Evolutionary conservation across 30 jellyfish, hydroid and myxozoan species (phyloP).

Genomic region (Chrysaora quinquecirrha): DNA sequence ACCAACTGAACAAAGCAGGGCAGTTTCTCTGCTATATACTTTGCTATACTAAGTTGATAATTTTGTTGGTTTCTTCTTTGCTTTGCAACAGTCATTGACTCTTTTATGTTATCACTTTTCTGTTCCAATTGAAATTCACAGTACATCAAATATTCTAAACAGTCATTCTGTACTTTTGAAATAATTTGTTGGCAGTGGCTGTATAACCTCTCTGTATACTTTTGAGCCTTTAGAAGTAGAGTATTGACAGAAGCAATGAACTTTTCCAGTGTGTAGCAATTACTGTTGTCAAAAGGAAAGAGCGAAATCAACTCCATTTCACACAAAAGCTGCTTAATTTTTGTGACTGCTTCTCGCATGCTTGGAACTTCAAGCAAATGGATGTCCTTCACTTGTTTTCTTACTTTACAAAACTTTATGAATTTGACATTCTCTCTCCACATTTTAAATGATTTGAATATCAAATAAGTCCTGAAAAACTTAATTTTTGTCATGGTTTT

Average conservation of each 20-base stretch:
- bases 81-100: slow-evolving; percentile 79
- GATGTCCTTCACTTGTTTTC: slow-evolving; percentile 21
- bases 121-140: slow-evolving; percentile 55
- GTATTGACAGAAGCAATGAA: slow-evolving; percentile 19
- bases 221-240: slow-evolving; percentile 34
- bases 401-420: slow-evolving; percentile 38
- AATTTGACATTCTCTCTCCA: slow-evolving; percentile 67
- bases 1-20: slow-evolving; percentile 44
- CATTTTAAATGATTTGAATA: slow-evolving; percentile 32
- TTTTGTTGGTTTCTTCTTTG: slow-evolving; percentile 53
- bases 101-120: slow-evolving; percentile 66
- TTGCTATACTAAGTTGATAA: slow-evolving; percentile 58
- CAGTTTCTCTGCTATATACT: slow-evolving; percentile 29
- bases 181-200: slow-evolving; percentile 51
- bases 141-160: slow-evolving; percentile 54
- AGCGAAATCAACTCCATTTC: slow-evolving; percentile 56
- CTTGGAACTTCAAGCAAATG: slow-evolving; percentile 75
- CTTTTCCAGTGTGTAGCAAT: slow-evolving; percentile 33
- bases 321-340: slow-evolving; percentile 49
- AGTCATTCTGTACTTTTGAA: slow-evolving; percentile 46
- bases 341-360: slow-evolving; percentile 43
- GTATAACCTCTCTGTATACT: slow-evolving; percentile 35
- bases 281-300: slow-evolving; percentile 48
- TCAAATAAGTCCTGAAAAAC: slow-evolving; percentile 55
- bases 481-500: slow-evolving; percentile 40